These are phyloP conservation scores for Heliconius cydno DNA, from an alignment of 2,888 invertebrate species.

Conservation along the genomic window DNA sequence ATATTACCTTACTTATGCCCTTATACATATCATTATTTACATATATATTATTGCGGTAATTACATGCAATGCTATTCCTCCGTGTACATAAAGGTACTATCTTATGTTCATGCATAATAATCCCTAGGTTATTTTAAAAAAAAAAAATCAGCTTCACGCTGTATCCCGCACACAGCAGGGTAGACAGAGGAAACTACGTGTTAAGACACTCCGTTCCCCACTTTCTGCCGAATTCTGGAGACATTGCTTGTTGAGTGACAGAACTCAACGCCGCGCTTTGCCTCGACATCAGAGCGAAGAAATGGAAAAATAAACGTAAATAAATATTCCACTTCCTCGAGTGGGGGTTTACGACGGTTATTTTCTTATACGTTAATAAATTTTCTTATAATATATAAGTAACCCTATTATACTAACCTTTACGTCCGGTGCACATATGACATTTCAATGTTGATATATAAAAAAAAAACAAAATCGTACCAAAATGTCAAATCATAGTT, in stretches of 20 bases:
- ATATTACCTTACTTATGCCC: slow-evolving; percentile 32
- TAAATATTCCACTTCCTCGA: too few species aligned
- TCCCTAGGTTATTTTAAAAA: not conserved
- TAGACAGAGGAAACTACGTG: too few species aligned
- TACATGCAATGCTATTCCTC: slow-evolving; percentile 16
- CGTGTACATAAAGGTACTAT: slow-evolving; percentile 26
- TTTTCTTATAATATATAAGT: slow-evolving; percentile 3
- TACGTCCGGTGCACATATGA: slow-evolving; percentile 44
- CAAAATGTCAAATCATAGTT: slow-evolving; percentile 49
- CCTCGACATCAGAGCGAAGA: too few species aligned
- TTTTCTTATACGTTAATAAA: not conserved
- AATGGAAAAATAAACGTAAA: too few species aligned
- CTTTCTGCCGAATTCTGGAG: too few species aligned
- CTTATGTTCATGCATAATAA: slow-evolving; percentile 16
- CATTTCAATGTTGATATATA: slow-evolving; percentile 45
- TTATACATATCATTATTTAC: slow-evolving; percentile 40
- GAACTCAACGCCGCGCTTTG: too few species aligned
- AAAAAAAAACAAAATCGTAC: slow-evolving; percentile 40
- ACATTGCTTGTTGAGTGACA: too few species aligned
- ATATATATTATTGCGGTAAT: slow-evolving; percentile 38
- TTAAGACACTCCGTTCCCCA: too few species aligned
- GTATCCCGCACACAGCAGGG: too few species aligned
- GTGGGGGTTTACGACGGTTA: too few species aligned
- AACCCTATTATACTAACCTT: slow-evolving; percentile 47
- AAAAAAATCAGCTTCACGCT: too few species aligned